phyloP scores from a whole-genome alignment of 1,140 invertebrate species.

The Aricia agestis region DNA sequence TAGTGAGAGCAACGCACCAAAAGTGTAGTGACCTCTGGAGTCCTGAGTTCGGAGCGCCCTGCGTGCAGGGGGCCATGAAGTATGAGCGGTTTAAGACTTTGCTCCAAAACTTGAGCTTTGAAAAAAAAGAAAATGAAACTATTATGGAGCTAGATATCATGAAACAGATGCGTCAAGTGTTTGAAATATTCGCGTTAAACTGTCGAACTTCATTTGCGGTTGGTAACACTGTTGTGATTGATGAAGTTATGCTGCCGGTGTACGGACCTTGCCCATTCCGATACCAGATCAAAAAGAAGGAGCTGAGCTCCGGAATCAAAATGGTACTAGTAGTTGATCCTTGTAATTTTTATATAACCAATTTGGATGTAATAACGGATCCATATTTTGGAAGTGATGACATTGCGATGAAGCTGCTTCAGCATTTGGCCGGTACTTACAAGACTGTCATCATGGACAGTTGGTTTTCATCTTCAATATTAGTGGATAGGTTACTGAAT shows the following conservation, averaged over 20 bases:
- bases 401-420: constrained; percentile 56
- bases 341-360: constrained; percentile 67
- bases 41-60: constrained; percentile 61
- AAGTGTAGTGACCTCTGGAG: constrained; percentile 68
- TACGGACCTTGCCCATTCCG: constrained; percentile 71
- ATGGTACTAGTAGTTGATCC: constrained; percentile 64
- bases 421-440: constrained; percentile 60
- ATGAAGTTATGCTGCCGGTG: constrained; percentile 72
- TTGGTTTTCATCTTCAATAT: constrained; percentile 50
- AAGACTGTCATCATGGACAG: constrained; percentile 59
- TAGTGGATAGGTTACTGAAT: constrained; percentile 50
- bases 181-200: constrained; percentile 72
- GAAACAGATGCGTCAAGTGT: constrained; percentile 69
- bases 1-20: constrained; percentile 64
- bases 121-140: constrained; percentile 49
- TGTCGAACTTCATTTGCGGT: constrained; percentile 68
- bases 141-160: constrained; percentile 68
- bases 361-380: constrained; percentile 71
- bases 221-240: constrained; percentile 58
- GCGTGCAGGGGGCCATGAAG: constrained; percentile 65
- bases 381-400: constrained; percentile 48
- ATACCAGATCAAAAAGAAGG: constrained; percentile 69
- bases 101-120: constrained; percentile 68
- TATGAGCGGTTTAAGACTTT: constrained; percentile 71
- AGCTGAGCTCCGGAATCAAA: constrained; percentile 63